Conservation (phyloP, 2,113 vertebrate genomes). For the Acanthisitta chloris region DNA sequence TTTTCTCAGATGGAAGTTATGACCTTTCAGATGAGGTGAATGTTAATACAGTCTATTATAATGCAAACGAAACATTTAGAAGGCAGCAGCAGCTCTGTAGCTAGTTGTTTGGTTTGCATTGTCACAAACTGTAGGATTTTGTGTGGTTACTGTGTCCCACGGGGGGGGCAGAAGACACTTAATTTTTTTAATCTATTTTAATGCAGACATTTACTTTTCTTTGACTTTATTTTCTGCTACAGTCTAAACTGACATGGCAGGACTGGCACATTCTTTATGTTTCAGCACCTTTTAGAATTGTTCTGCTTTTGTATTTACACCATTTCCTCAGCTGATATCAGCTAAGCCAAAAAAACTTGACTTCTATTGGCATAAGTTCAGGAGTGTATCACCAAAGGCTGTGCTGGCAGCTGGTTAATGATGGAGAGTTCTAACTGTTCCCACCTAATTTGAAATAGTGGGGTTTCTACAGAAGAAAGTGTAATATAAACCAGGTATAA, state of each 20-base stretch:
- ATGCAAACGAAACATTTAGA: not conserved
- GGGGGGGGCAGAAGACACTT: not conserved
- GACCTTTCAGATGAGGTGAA: not conserved
- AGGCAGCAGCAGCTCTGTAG: not conserved
- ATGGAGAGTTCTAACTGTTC: not conserved
- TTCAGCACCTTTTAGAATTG: not conserved
- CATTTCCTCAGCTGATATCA: not conserved
- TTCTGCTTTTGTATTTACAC: not conserved
- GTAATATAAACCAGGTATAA: not conserved
- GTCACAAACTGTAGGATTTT: not conserved
- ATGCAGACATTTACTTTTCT: not conserved
- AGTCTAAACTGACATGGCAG: not conserved
- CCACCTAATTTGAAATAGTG: not conserved
- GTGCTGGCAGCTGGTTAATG: not conserved
- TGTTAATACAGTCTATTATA: not conserved
- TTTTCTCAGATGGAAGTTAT: not conserved
- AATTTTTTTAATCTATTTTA: not conserved
- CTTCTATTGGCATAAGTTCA: not conserved
- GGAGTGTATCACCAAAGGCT: not conserved
- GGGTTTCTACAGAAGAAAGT: not conserved
- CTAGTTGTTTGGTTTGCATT: not conserved
- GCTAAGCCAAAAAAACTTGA: not conserved
- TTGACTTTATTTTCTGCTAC: not conserved
- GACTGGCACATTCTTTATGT: not conserved
- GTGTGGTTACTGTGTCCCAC: not conserved